Percentiles rank a stretch among this genome's conserved stretches.
Conservation (phyloP, 2,113 vertebrate genomes). For the Pithys albifrons region DNA sequence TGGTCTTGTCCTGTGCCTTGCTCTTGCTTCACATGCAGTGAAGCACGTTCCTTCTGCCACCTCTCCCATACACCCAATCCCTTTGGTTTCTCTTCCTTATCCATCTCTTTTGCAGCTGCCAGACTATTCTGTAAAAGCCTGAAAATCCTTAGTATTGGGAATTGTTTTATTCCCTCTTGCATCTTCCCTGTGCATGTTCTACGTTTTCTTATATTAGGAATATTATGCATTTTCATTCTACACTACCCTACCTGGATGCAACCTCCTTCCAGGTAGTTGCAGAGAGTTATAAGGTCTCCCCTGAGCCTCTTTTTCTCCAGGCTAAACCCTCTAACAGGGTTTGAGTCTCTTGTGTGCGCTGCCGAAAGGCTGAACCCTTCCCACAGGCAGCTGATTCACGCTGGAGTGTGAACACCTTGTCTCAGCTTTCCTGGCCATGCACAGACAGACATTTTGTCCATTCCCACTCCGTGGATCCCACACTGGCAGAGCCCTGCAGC, state of each 20-base stretch:
- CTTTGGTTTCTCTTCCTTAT: neutral
- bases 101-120: neutral
- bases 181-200: neutral
- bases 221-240: rapidly evolving
- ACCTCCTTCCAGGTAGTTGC: neutral
- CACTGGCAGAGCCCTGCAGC: neutral
- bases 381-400: neutral
- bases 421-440: rapidly evolving
- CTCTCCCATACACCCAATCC: rapidly evolving
- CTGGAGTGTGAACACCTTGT: neutral
- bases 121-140: neutral
- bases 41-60: neutral
- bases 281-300: neutral
- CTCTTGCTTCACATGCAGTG: neutral
- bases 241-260: neutral
- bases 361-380: neutral
- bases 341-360: neutral
- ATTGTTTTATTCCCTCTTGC: neutral
- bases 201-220: rapidly evolving
- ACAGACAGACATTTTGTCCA: rapidly evolving
- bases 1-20: neutral
- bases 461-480: rapidly evolving
- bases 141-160: neutral
- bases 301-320: neutral
- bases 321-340: neutral